phyloP scores from a whole-genome alignment of 2,113 vertebrate genomes.

The Crotalus helleri region DNA sequence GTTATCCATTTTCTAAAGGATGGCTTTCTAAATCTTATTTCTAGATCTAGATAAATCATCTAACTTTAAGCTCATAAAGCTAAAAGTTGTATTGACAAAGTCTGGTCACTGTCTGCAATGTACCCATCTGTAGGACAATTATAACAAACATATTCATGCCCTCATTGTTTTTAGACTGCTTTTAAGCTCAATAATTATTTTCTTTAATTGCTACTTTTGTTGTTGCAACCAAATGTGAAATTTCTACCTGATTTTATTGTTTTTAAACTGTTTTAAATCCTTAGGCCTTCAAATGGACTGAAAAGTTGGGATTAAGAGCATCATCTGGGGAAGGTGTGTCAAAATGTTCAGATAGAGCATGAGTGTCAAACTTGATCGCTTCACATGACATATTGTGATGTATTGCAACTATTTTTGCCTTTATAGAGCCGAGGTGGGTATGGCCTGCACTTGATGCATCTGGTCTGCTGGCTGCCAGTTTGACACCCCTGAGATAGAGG shows the following conservation, averaged over 20 bases:
- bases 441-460: too few species aligned
- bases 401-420: too few species aligned
- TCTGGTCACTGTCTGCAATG: neutral
- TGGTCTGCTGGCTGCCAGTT: too few species aligned
- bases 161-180: neutral
- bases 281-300: neutral
- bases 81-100: neutral
- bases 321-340: neutral
- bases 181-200: neutral
- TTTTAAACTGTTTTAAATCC: neutral
- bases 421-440: too few species aligned
- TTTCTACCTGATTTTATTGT: neutral
- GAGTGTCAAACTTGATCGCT: too few species aligned
- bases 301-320: neutral
- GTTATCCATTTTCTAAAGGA: neutral
- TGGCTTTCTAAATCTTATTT: neutral
- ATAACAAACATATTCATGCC: neutral
- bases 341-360: neutral
- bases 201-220: neutral
- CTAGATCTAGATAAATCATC: neutral
- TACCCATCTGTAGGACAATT: neutral
- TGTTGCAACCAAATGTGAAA: neutral
- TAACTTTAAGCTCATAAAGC: neutral
- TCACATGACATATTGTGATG: too few species aligned
- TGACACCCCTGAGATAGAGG: neutral